These are phyloP conservation scores for Troides aeacus DNA, from an alignment of 2,888 invertebrate species.

Conservation along the genomic window DNA sequence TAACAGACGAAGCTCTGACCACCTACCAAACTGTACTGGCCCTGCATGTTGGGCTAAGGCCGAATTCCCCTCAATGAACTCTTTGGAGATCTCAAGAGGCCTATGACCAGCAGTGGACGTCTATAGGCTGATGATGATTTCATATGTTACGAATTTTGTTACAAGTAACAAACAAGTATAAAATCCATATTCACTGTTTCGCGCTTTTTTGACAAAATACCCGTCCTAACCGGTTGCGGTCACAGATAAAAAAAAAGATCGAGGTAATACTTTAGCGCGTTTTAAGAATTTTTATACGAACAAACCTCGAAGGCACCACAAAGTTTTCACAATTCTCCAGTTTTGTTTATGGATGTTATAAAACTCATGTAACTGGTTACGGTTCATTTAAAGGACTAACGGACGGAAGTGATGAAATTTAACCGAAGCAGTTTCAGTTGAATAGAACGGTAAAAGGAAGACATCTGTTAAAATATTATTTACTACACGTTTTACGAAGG, in stretches of 20 bases:
- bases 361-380: neutral
- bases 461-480: constrained; percentile 38
- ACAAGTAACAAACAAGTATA: constrained; percentile 6
- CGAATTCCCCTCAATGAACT: too few species aligned
- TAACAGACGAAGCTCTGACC: too few species aligned
- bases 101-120: too few species aligned
- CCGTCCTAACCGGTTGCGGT: constrained; percentile 14
- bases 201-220: constrained; percentile 6
- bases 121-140: too few species aligned
- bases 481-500: constrained; percentile 54
- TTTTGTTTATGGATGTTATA: neutral
- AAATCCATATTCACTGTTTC: constrained; percentile 5
- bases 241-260: constrained; percentile 16
- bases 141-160: neutral
- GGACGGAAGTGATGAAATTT: neutral
- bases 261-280: neutral
- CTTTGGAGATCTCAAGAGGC: too few species aligned
- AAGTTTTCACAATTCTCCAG: neutral
- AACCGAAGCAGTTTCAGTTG: neutral
- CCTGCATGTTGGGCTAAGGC: too few species aligned
- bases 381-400: neutral
- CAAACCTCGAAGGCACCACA: neutral
- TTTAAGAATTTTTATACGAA: constrained; percentile 9
- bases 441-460: constrained; percentile 15
- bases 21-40: too few species aligned